A percentile compares a stretch with the other conserved stretches of the same genome.
Conservation (phyloP, 2,888 invertebrate genomes). For the Cynaeus angustus region DNA sequence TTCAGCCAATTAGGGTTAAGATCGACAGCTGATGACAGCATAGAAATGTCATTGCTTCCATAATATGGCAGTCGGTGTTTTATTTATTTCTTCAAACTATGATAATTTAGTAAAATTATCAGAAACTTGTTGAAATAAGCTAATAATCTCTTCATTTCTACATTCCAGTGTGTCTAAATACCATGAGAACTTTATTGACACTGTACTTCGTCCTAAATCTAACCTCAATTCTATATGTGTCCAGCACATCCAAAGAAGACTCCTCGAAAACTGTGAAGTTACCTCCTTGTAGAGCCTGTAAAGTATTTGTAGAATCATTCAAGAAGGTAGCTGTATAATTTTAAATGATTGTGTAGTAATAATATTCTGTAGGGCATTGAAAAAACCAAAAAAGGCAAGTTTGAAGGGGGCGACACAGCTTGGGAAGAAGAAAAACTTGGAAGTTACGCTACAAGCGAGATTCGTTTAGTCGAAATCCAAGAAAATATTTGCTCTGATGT, state of each 20-base stretch:
- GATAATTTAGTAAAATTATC: slow-evolving; percentile 3
- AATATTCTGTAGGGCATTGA: slow-evolving; percentile 79
- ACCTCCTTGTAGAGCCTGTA: slow-evolving; percentile 88
- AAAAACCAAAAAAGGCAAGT: slow-evolving; percentile 88
- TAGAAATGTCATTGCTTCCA: neutral
- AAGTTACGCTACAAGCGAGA: slow-evolving; percentile 89
- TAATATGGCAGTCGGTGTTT: neutral
- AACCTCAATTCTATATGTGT: slow-evolving; percentile 46
- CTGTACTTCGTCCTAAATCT: slow-evolving; percentile 38
- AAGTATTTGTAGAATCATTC: slow-evolving; percentile 83
- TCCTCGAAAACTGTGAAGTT: slow-evolving; percentile 63
- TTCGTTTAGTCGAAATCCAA: slow-evolving; percentile 92
- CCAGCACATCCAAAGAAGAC: slow-evolving; percentile 16
- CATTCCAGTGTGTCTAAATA: slow-evolving; percentile 27
- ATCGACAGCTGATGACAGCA: neutral
- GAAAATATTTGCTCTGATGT: slow-evolving; percentile 89
- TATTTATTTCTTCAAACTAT: slow-evolving; percentile 10
- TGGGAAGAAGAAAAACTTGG: slow-evolving; percentile 94
- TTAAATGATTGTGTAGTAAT: neutral
- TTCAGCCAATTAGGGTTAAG: neutral
- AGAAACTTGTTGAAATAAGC: slow-evolving; percentile 17
- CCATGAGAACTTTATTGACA: slow-evolving; percentile 22
- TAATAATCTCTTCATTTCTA: neutral
- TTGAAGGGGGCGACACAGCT: slow-evolving; percentile 93
- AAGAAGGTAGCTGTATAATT: slow-evolving; percentile 71